Evolutionary conservation across 2,113 vertebrate genomes (phyloP).

Genomic region (Potamarius usumacintae): DNA sequence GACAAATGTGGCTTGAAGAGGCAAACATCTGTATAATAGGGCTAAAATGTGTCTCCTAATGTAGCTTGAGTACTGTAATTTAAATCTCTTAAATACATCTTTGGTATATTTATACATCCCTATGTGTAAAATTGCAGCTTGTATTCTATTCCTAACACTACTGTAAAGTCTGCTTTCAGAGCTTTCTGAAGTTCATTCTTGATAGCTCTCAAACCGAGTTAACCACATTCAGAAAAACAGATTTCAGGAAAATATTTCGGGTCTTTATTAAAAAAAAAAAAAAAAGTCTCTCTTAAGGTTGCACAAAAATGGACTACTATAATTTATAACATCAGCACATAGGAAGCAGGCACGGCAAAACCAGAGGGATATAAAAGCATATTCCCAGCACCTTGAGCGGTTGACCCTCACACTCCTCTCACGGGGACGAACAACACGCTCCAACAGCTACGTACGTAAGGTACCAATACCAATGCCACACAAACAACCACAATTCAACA

Average conservation of each 20-base stretch:
- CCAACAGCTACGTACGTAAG: neutral
- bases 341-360: neutral
- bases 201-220: neutral
- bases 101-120: neutral
- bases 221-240: neutral
- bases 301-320: neutral
- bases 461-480: neutral
- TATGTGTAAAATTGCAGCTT: neutral
- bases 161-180: neutral
- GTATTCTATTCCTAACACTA: neutral
- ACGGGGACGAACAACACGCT: neutral
- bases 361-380: neutral
- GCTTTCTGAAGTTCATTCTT: neutral
- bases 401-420: neutral
- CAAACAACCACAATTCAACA: slow-evolving; percentile 1
- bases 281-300: neutral
- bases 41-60: neutral
- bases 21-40: neutral
- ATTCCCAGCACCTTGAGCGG: neutral
- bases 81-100: neutral
- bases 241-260: neutral
- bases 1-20: neutral
- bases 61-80: neutral
- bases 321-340: neutral
- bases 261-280: neutral